These are phyloP conservation scores for Neosalanx taihuensis DNA, from an alignment of 2,797 vertebrate species.

Conservation along the genomic window DNA sequence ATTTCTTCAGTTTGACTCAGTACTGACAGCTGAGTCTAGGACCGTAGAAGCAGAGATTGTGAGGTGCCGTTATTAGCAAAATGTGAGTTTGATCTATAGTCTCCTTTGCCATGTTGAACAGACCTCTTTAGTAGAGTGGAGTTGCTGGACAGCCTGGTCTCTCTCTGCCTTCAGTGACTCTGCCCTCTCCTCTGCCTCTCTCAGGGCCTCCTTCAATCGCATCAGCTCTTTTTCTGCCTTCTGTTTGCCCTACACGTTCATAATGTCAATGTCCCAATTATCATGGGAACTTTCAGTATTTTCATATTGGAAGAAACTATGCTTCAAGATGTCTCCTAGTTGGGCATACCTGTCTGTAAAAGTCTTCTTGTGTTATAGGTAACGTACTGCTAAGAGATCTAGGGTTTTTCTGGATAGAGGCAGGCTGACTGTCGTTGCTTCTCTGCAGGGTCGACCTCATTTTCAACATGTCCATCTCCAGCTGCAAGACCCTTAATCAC, in stretches of 20 bases:
- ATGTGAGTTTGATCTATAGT: background rate
- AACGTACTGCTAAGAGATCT: slow-evolving; percentile 28
- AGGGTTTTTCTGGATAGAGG: background rate
- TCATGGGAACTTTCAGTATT: background rate
- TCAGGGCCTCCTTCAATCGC: slow-evolving; percentile 61
- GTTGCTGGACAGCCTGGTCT: slow-evolving; percentile 54
- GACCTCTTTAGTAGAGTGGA: slow-evolving; percentile 60
- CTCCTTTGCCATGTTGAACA: slow-evolving; percentile 10
- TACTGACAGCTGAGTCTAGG: slow-evolving; percentile 56
- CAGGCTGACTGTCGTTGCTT: slow-evolving; percentile 27
- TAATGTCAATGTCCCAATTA: background rate
- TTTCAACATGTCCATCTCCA: slow-evolving; percentile 70
- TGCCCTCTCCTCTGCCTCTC: slow-evolving; percentile 52
- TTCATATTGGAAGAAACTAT: background rate
- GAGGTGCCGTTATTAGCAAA: background rate
- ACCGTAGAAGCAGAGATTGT: background rate
- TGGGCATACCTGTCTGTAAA: slow-evolving; percentile 47
- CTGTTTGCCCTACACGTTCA: slow-evolving; percentile 45
- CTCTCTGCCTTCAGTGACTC: slow-evolving; percentile 59
- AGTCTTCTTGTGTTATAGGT: slow-evolving; percentile 45
- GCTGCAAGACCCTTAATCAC: slow-evolving; percentile 63
- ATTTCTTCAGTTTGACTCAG: slow-evolving; percentile 61
- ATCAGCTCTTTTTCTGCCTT: slow-evolving; percentile 52
- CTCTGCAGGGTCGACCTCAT: slow-evolving; percentile 57
- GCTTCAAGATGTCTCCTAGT: background rate